phyloP scores from a whole-genome alignment of 2,888 invertebrate genomes.

The Macrophya alboannulata region DNA sequence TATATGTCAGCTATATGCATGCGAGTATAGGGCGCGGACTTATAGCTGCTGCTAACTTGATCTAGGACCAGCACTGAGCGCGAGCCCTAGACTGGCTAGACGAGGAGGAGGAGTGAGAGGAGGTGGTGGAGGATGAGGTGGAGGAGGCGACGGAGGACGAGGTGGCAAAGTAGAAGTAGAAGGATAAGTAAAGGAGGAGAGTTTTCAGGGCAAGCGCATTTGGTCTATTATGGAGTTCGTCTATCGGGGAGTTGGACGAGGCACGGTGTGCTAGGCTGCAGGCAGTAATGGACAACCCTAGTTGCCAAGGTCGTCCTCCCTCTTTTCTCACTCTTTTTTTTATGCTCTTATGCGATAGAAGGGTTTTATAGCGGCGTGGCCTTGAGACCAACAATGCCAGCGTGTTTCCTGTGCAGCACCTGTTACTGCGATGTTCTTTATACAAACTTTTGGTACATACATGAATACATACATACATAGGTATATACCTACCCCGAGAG shows the following conservation, averaged over 20 bases:
- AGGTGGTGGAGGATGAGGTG: background rate
- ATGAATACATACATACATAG: background rate
- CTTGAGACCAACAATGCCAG: constrained; percentile 67
- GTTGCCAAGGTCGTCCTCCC: constrained; percentile 60
- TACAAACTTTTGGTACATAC: constrained; percentile 17
- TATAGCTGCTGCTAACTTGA: constrained; percentile 58
- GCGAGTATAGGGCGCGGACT: constrained; percentile 57
- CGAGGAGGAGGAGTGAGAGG: constrained; percentile 16
- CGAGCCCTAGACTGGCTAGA: constrained; percentile 58
- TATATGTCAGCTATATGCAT: constrained; percentile 47
- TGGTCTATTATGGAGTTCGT: constrained; percentile 48
- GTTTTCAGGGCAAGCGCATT: constrained; percentile 52
- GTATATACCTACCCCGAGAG: background rate
- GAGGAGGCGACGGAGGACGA: constrained; percentile 27
- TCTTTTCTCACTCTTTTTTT: constrained; percentile 59
- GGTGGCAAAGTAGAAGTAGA: constrained; percentile 32
- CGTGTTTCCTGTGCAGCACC: constrained; percentile 68
- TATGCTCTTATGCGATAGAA: constrained; percentile 58
- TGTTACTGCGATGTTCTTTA: constrained; percentile 62
- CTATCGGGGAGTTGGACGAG: constrained; percentile 37
- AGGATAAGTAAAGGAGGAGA: constrained; percentile 42
- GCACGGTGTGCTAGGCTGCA: background rate
- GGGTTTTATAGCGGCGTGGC: constrained; percentile 67
- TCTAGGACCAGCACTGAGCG: constrained; percentile 58
- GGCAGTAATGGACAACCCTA: constrained; percentile 61